Conservation (phyloP, 2,888 invertebrate species). For the Lomographa bimaculata region DNA sequence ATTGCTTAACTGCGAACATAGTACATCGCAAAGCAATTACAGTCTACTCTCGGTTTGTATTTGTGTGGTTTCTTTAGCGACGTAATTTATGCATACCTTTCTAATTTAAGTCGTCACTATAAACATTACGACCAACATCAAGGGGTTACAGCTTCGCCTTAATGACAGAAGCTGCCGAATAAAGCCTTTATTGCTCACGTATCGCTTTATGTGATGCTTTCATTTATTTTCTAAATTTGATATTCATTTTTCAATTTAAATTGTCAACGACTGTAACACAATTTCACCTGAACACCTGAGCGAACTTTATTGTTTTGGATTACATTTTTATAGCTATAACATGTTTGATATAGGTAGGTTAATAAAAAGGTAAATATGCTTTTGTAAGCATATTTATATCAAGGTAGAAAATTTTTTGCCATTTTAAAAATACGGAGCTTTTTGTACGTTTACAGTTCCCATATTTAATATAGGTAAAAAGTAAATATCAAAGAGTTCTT, state of each 20-base stretch:
- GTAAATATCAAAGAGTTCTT: too few relatives aligned
- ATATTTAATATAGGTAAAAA: too few relatives aligned
- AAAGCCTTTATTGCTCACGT: conserved; percentile 67
- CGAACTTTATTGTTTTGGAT: not conserved
- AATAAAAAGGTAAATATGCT: too few relatives aligned
- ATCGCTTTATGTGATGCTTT: conserved; percentile 53
- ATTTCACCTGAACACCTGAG: conserved; percentile 1
- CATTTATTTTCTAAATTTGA: conserved; percentile 48
- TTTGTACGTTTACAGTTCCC: too few relatives aligned
- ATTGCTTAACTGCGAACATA: conserved; percentile 17
- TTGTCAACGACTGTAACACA: conserved; percentile 11
- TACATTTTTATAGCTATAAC: not conserved
- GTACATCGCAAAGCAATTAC: conserved; percentile 43
- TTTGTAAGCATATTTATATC: too few relatives aligned
- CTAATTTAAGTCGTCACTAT: conserved; percentile 74
- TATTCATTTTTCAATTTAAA: conserved; percentile 33
- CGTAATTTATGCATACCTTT: conserved; percentile 59
- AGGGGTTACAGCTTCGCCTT: conserved; percentile 69
- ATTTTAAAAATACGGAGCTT: too few relatives aligned
- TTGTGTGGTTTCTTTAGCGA: conserved; percentile 43
- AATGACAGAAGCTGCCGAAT: conserved; percentile 71
- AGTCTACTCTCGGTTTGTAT: conserved; percentile 45
- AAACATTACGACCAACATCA: conserved; percentile 77
- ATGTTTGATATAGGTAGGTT: too few relatives aligned
- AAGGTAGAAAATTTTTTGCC: too few relatives aligned